Percentiles rank a stretch among this genome's conserved stretches.
Evolutionary conservation across 2,113 vertebrate genomes (phyloP).

Genomic region (Eudyptes chrysolophus): DNA sequence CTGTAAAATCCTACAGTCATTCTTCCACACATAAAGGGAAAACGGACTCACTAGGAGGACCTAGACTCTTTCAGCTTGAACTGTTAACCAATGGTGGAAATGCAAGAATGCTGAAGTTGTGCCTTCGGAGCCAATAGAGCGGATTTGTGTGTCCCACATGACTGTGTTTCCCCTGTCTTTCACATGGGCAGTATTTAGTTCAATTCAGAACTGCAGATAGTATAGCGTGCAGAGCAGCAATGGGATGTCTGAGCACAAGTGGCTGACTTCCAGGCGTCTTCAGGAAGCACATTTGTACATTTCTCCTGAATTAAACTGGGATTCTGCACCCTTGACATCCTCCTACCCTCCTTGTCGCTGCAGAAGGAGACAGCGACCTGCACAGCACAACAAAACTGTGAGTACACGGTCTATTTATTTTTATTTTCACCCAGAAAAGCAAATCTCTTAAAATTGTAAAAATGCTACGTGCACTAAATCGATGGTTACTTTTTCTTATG

Average conservation of each 20-base stretch:
- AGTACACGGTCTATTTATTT: constrained; percentile 52
- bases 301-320: constrained; percentile 20
- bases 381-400: constrained; percentile 60
- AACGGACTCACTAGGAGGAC: constrained; percentile 71
- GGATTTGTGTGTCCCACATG: constrained; percentile 81
- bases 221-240: constrained; percentile 75
- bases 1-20: constrained; percentile 80
- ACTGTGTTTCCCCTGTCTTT: constrained; percentile 80
- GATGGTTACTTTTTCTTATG: background rate
- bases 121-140: constrained; percentile 82
- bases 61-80: constrained; percentile 74
- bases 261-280: constrained; percentile 65
- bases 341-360: background rate
- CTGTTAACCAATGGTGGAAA: constrained; percentile 83
- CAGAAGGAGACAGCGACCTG: background rate
- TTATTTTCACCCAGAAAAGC: constrained; percentile 27
- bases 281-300: constrained; percentile 36
- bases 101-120: constrained; percentile 79
- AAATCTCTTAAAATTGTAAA: background rate
- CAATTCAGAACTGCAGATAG: constrained; percentile 84
- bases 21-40: constrained; percentile 81
- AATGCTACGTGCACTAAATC: background rate
- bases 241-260: constrained; percentile 76
- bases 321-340: constrained; percentile 65
- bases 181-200: constrained; percentile 79